Evolutionary conservation across 2,888 invertebrate species (phyloP).

Genomic region (Cerastoderma edule): DNA sequence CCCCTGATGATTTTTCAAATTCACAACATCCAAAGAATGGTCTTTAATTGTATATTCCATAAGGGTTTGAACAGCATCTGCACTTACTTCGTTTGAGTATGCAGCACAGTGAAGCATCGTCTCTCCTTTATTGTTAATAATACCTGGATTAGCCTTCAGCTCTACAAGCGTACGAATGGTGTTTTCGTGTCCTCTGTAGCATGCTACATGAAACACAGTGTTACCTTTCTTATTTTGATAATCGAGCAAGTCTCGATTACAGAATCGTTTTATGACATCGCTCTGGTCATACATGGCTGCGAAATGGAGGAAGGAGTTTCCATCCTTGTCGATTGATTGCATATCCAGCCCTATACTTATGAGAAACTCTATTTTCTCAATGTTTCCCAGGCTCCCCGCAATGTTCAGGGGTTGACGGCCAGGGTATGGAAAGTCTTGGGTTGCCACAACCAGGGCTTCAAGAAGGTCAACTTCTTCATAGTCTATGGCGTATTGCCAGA

Average conservation of each 20-base stretch:
- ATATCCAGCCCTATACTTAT: slow-evolving; percentile 70
- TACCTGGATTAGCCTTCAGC: slow-evolving; percentile 72
- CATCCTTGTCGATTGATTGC: slow-evolving; percentile 66
- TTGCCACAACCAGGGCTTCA: slow-evolving; percentile 9
- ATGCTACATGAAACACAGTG: slow-evolving; percentile 80
- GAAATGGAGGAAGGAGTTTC: slow-evolving; percentile 77
- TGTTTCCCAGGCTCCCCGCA: slow-evolving; percentile 69
- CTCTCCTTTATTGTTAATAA: slow-evolving; percentile 73
- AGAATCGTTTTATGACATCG: slow-evolving; percentile 66
- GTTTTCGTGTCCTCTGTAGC: slow-evolving; percentile 71
- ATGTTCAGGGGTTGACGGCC: slow-evolving; percentile 71
- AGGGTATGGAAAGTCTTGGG: neutral
- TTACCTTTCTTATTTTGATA: slow-evolving; percentile 72
- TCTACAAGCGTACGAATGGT: slow-evolving; percentile 65
- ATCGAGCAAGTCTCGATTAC: slow-evolving; percentile 60
- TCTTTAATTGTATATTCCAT: slow-evolving; percentile 76
- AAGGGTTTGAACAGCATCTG: slow-evolving; percentile 65
- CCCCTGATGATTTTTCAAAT: slow-evolving; percentile 72
- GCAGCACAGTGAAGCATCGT: slow-evolving; percentile 76
- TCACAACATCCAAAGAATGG: slow-evolving; percentile 78
- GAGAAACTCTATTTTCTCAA: slow-evolving; percentile 70
- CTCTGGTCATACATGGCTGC: slow-evolving; percentile 75
- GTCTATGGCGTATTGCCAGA: slow-evolving; percentile 77
- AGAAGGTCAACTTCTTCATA: slow-evolving; percentile 43
- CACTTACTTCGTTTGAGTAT: slow-evolving; percentile 54